Percentiles rank a stretch among this genome's conserved stretches.
phyloP scores from a whole-genome alignment of 2,888 invertebrate species.

The Drymonia ruficornis region DNA sequence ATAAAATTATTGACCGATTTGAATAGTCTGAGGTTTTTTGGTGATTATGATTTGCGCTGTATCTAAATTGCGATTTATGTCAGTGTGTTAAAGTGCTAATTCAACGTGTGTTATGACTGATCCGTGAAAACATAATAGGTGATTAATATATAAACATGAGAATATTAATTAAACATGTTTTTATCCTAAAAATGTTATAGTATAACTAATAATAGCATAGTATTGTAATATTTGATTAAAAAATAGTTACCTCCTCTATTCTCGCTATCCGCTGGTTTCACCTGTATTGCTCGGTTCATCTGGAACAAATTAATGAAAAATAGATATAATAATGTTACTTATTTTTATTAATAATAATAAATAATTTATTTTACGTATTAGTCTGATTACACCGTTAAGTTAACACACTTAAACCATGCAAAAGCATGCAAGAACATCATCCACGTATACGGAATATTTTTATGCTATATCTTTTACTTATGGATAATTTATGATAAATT shows the following conservation, averaged over 20 bases:
- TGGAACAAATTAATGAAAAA: conserved; percentile 84
- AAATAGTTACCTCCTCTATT: conserved; percentile 96
- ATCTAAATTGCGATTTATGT: background rate
- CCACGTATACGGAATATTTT: background rate
- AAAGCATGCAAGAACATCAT: no score
- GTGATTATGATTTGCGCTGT: background rate
- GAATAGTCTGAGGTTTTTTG: no score
- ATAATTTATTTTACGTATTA: no score
- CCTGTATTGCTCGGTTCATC: conserved; percentile 99
- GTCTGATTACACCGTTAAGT: no score
- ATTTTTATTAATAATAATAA: background rate
- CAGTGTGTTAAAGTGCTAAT: background rate
- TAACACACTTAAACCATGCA: no score
- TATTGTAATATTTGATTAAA: background rate
- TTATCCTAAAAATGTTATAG: background rate
- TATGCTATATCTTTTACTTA: background rate
- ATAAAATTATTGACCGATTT: no score
- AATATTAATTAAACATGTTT: background rate
- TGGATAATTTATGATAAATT: background rate
- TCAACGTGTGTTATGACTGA: background rate
- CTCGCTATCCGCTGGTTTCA: conserved; percentile 99
- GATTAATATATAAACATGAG: no score
- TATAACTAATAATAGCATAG: background rate
- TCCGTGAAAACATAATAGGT: background rate
- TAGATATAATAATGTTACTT: no score